Evolutionary conservation across 2,113 vertebrate species (phyloP).

Genomic region (Microcebus griseorufus): DNA sequence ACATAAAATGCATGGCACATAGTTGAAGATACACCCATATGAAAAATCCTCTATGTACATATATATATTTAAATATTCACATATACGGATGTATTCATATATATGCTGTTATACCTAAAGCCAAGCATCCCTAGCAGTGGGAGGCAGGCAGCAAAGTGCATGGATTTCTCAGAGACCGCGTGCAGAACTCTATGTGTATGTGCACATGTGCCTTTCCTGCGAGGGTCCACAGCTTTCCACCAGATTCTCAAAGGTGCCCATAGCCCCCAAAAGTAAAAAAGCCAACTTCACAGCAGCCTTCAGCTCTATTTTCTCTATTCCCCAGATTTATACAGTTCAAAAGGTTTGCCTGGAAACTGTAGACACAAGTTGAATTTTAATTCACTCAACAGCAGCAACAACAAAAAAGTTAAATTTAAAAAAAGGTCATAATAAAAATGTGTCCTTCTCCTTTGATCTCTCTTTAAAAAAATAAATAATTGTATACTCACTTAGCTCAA

Average conservation of each 20-base stretch:
- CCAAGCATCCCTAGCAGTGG: neutral
- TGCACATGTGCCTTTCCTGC: neutral
- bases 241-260: neutral
- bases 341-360: slow-evolving; percentile 21
- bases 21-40: neutral
- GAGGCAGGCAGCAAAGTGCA: neutral
- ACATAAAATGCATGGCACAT: neutral
- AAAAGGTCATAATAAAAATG: neutral
- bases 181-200: neutral
- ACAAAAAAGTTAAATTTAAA: slow-evolving; percentile 24
- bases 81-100: neutral
- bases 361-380: slow-evolving; percentile 12
- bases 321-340: neutral
- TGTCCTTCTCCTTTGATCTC: neutral
- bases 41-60: neutral
- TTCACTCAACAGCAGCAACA: neutral
- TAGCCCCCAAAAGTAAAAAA: neutral
- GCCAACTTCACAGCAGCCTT: neutral
- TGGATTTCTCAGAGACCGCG: neutral
- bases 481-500: slow-evolving; percentile 13
- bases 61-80: neutral
- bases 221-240: neutral
- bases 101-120: neutral
- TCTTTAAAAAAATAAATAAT: neutral
- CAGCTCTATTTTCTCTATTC: neutral